Conservation (phyloP, 2,113 vertebrate species). For the Colius striatus region DNA sequence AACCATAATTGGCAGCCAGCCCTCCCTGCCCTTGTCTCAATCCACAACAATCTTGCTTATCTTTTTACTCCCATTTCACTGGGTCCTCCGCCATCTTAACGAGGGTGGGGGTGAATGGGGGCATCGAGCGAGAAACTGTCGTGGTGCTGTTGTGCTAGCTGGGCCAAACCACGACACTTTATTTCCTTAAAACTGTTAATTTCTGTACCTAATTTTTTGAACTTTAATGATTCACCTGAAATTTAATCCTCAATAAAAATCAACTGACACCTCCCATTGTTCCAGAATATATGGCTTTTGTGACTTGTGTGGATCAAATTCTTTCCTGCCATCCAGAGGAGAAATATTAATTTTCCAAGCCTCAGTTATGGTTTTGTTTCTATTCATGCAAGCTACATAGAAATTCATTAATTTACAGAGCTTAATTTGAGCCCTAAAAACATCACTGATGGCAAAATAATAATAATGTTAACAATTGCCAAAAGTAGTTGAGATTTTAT, state of each 20-base stretch:
- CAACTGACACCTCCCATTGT: background rate
- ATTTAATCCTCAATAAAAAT: background rate
- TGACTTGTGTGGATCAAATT: background rate
- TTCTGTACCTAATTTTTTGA: background rate
- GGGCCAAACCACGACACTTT: too few species aligned
- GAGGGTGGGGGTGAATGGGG: too few species aligned
- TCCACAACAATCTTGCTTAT: too few species aligned
- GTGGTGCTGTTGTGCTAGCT: too few species aligned
- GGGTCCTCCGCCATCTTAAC: too few species aligned
- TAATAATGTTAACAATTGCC: background rate
- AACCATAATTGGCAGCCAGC: too few species aligned
- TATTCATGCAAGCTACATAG: background rate
- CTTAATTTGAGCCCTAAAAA: background rate
- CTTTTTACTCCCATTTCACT: too few species aligned
- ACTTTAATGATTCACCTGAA: background rate
- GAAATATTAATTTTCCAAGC: background rate
- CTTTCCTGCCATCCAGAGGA: background rate
- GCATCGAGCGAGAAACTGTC: too few species aligned
- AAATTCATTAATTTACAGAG: conserved; percentile 22
- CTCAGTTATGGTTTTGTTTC: conserved; percentile 3
- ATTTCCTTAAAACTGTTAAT: background rate
- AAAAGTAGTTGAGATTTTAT: conserved; percentile 4
- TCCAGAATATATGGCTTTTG: background rate
- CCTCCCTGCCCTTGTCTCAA: too few species aligned
- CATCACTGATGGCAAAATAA: background rate